Base-by-base conservation (phyloP, 2,797 vertebrate species). In the Darevskia mixta region DNA sequence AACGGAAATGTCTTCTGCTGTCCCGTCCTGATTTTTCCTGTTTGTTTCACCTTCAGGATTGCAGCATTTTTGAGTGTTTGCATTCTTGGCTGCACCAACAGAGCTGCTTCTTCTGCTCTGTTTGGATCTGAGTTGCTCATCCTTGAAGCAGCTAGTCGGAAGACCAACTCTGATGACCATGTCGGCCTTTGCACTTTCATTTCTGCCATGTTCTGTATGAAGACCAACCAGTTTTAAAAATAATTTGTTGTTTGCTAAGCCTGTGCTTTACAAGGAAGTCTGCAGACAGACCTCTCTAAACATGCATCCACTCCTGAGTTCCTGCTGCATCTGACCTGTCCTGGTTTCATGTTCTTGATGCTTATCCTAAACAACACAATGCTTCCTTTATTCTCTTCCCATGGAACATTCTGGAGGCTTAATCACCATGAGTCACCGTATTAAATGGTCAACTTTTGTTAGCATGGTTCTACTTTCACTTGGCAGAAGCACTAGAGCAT, bases 401-500 rank as follows among this genome's bases (percentile, higher is more conserved):
- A 92, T 93, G 86, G 83, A 79, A 82, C 78, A 43, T 71, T 35
- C 69, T 76, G 75, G 78, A 93, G 27, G n/a, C 82, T 45, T 73
- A 78, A 86, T 92, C 91, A 91, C 58, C 23, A 71, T 92, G 92
- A 95, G 86, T 95, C 93, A 94, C 82, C 88, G 66, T 79, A 82
- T 83, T 87, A 85, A 87, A 88, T 94, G 87, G 89, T 93, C 92
- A 93, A n/a, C 49, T 61, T 85, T 85, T 79, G 90, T 92, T 91
- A 90, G 88, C 67, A 1, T 79, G 93, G 69, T 58, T 90, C 93
- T 95, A 91, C 94, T 95, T 95, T 94, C 90, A 93, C 29, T 95
- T 92, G 95, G 88, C n/a, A 71, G 0, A 0, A 79, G 66, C n/a
- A 87, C 88, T 89, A 89, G 79, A 76, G 78, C 64, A 88, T 87